Percentiles rank a stretch among this genome's conserved stretches.
Conservation (phyloP, 1,140 invertebrate genomes). For the Psix sp. region DNA sequence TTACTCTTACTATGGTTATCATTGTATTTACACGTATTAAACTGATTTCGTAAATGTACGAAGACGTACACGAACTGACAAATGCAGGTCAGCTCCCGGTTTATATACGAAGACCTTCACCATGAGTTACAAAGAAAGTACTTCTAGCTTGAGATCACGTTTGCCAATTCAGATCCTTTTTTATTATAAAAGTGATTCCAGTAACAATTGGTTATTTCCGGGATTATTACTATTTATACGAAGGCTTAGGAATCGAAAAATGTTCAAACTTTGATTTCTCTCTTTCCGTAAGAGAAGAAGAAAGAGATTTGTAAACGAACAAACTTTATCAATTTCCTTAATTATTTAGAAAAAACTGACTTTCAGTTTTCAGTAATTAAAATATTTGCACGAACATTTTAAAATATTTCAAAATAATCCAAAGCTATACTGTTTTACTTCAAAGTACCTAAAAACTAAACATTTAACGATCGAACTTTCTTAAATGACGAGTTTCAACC, state of each 20-base stretch:
- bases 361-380: no score
- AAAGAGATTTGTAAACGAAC: no score
- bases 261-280: no score
- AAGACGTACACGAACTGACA: conserved; percentile 67
- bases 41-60: conserved; percentile 52
- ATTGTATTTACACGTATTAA: conserved; percentile 28
- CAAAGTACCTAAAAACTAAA: no score
- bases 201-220: conserved; percentile 50
- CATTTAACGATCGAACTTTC: neutral
- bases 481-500: neutral
- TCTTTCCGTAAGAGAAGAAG: no score
- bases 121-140: conserved; percentile 70
- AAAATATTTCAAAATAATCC: no score
- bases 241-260: no score
- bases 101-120: conserved; percentile 76
- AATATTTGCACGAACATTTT: no score
- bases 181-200: conserved; percentile 37
- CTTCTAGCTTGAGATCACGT: conserved; percentile 65
- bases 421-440: no score
- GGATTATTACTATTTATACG: no score
- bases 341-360: no score
- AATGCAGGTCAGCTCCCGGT: conserved; percentile 64
- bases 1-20: conserved; percentile 63
- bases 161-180: conserved; percentile 64
- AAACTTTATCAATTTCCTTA: no score